Conservation (phyloP, 1,140 invertebrate genomes). For the Samia ricini region DNA sequence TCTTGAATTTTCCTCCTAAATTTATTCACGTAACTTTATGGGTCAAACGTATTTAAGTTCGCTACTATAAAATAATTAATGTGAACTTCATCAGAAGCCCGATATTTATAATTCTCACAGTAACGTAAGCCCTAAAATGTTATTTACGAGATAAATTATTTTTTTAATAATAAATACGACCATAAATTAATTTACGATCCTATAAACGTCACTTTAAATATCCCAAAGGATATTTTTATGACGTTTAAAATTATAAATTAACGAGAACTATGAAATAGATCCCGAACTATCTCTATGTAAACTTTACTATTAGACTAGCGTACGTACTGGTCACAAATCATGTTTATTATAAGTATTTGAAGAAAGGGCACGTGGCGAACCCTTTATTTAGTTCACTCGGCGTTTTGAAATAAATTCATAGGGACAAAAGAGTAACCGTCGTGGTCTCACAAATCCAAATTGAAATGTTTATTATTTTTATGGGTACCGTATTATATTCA, state of each 20-base stretch:
- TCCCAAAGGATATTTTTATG: conserved; percentile 33
- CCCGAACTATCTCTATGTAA: conserved; percentile 31
- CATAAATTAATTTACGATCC: conserved; percentile 45
- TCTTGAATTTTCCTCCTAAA: too few relatives aligned
- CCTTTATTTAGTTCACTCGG: conserved; percentile 5
- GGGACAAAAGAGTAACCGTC: neutral
- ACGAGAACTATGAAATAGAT: conserved; percentile 11
- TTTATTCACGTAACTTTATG: too few relatives aligned
- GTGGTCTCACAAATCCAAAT: too few relatives aligned
- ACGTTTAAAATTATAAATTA: conserved; percentile 5
- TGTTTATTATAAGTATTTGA: conserved; percentile 15
- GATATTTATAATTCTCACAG: neutral
- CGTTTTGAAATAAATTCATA: neutral
- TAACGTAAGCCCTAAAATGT: conserved; percentile 37
- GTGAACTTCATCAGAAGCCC: neutral
- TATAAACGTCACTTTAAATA: conserved; percentile 45
- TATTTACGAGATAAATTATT: neutral
- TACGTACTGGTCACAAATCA: conserved; percentile 50
- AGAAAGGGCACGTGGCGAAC: conserved; percentile 22
- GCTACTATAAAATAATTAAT: neutral
- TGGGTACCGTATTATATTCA: neutral
- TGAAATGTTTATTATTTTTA: too few relatives aligned
- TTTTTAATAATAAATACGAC: neutral
- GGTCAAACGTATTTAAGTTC: too few relatives aligned
- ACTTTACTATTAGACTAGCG: conserved; percentile 32